Conservation (phyloP, 2,888 invertebrate genomes). For the Scaptomyza cyrtandrae region DNA sequence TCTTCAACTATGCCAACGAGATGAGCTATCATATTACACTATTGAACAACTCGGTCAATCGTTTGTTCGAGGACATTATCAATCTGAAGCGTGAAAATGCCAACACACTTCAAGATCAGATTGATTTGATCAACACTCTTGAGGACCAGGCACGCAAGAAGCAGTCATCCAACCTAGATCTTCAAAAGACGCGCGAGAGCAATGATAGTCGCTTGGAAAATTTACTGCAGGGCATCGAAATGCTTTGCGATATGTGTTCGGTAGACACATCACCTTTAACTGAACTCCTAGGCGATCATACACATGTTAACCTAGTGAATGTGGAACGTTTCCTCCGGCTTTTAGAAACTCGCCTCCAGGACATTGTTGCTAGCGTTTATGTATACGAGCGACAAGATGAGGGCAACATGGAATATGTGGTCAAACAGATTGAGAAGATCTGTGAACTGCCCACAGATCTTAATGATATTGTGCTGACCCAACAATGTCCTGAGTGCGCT, state of each 20-base stretch:
- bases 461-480: slow-evolving; percentile 84
- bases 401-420: slow-evolving; percentile 67
- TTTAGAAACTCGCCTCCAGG: slow-evolving; percentile 86
- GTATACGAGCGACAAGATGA: slow-evolving; percentile 74
- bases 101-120: slow-evolving; percentile 68
- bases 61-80: slow-evolving; percentile 80
- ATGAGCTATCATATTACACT: slow-evolving; percentile 83
- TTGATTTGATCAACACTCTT: slow-evolving; percentile 68
- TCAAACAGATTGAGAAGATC: slow-evolving; percentile 80
- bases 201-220: slow-evolving; percentile 72
- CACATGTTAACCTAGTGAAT: slow-evolving; percentile 86
- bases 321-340: slow-evolving; percentile 86
- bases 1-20: slow-evolving; percentile 84
- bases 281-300: slow-evolving; percentile 86
- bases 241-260: slow-evolving; percentile 84
- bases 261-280: slow-evolving; percentile 86
- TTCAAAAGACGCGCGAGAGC: slow-evolving; percentile 52
- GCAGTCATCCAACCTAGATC: slow-evolving; percentile 59
- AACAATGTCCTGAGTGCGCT: slow-evolving; percentile 84
- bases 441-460: slow-evolving; percentile 85
- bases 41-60: slow-evolving; percentile 80
- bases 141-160: slow-evolving; percentile 67
- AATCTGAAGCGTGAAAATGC: slow-evolving; percentile 69
- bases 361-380: slow-evolving; percentile 86
- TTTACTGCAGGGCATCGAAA: slow-evolving; percentile 75